Evolutionary conservation across 2,797 vertebrate genomes (phyloP).

Genomic region (Ciconia nigra): DNA sequence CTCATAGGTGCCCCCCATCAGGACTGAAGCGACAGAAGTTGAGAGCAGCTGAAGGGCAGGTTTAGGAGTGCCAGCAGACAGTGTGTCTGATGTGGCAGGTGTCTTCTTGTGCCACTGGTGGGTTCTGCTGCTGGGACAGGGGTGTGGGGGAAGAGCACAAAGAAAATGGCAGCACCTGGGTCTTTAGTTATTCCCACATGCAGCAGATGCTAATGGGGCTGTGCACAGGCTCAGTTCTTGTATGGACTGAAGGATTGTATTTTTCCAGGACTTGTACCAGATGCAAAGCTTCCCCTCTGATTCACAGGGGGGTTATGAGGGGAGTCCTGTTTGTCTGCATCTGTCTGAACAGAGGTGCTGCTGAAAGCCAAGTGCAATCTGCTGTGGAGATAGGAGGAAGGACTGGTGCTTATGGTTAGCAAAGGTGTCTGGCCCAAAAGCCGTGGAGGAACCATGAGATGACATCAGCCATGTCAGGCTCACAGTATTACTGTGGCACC

Average conservation of each 20-base stretch:
- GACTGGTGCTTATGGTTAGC: not conserved
- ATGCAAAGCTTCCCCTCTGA: not conserved
- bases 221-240: not conserved
- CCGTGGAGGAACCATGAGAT: not conserved
- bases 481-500: not conserved
- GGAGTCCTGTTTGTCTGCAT: not conserved
- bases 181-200: not conserved
- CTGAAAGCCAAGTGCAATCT: not conserved
- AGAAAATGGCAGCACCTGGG: not conserved
- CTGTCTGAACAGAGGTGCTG: not conserved
- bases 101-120: not conserved
- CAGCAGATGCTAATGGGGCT: not conserved
- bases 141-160: not conserved
- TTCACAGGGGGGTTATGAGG: not conserved
- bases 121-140: not conserved
- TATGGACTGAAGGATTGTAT: not conserved
- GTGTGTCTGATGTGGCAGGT: not conserved
- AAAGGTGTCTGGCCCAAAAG: not conserved
- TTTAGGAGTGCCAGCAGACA: not conserved
- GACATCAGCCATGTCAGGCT: not conserved
- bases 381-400: not conserved
- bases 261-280: not conserved
- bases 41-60: not conserved
- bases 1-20: not conserved
- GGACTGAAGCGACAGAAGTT: not conserved